Conservation (phyloP, 1,140 invertebrate species). For the Aculops lycopersici region DNA sequence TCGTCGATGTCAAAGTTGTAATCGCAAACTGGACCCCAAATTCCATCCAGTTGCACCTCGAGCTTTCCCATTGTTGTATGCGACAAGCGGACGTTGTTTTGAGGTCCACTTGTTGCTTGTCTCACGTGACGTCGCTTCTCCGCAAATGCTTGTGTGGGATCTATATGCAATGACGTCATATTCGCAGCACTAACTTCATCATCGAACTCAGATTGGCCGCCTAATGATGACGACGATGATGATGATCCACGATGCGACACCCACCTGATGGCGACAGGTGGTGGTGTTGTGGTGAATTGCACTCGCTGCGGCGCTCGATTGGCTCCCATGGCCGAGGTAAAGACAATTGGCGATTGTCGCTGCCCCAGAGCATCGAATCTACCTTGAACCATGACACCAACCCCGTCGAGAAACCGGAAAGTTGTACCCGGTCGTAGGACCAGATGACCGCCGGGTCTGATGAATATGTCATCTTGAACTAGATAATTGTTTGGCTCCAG, state of each 20-base stretch:
- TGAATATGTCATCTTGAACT: conserved; percentile 53
- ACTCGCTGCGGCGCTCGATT: background rate
- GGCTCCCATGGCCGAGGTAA: background rate
- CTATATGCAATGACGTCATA: background rate
- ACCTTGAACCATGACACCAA: conserved; percentile 86
- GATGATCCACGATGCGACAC: too few species aligned
- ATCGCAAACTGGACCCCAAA: conserved; percentile 87
- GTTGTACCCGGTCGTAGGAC: conserved; percentile 53
- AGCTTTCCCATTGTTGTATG: conserved; percentile 16
- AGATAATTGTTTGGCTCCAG: conserved; percentile 39
- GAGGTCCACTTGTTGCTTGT: too few species aligned
- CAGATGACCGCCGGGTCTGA: conserved; percentile 40
- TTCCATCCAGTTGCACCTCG: conserved; percentile 33
- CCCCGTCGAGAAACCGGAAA: conserved; percentile 41
- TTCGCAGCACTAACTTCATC: background rate
- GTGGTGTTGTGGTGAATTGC: background rate
- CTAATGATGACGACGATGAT: too few species aligned
- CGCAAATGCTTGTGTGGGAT: background rate
- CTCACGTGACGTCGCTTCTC: background rate
- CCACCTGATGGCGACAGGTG: background rate
- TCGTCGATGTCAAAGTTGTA: conserved; percentile 73
- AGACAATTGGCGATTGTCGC: background rate
- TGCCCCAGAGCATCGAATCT: conserved; percentile 25
- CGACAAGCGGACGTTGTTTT: conserved; percentile 8
- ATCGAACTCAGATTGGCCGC: too few species aligned